Evolutionary conservation across 2,888 invertebrate genomes (phyloP).

Genomic region (Lithophane ornitopus): DNA sequence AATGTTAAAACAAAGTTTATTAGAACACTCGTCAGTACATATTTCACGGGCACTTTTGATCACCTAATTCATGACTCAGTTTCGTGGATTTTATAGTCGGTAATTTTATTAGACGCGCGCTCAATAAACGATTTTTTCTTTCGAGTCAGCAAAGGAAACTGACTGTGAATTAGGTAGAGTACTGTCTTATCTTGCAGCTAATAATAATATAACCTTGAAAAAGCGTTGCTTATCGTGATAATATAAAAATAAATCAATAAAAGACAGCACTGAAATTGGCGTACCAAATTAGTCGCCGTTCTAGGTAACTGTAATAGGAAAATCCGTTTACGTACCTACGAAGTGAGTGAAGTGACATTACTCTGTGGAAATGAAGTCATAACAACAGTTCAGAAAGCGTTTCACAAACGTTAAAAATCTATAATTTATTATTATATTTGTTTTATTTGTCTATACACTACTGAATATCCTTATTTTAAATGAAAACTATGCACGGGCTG

Average conservation of each 20-base stretch:
- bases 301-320: not conserved
- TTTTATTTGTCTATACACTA: too few species aligned
- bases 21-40: constrained; percentile 2
- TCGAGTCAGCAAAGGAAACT: constrained; percentile 9
- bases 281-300: not conserved
- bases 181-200: constrained; percentile 2
- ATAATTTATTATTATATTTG: too few species aligned
- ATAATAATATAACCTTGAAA: constrained; percentile 31
- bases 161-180: not conserved
- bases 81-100: constrained; percentile 6
- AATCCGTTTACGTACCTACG: not conserved
- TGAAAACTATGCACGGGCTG: not conserved
- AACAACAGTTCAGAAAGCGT: not conserved
- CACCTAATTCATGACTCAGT: constrained; percentile 44
- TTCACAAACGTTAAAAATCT: too few species aligned
- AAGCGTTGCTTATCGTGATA: not conserved
- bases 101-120: constrained; percentile 23
- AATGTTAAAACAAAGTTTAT: not conserved
- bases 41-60: constrained; percentile 31
- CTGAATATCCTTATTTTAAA: fast-evolving
- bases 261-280: not conserved
- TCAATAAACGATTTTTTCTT: not conserved
- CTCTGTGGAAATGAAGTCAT: not conserved
- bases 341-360: too few species aligned
- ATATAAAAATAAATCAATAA: constrained; percentile 28